phyloP scores from a whole-genome alignment of 2,888 invertebrate species.

The Sialis fuliginosa region DNA sequence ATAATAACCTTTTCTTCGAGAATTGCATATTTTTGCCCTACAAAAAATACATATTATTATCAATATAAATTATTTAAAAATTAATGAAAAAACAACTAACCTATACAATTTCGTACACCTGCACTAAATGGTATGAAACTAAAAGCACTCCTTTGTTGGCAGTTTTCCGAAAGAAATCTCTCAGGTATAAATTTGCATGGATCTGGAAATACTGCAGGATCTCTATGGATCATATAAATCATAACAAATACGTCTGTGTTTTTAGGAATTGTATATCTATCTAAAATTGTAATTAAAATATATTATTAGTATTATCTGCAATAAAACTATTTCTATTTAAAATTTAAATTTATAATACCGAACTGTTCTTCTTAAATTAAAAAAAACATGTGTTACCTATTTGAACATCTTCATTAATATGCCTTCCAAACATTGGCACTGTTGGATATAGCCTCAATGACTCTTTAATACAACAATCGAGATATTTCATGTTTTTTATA shows the following conservation, averaged over 20 bases:
- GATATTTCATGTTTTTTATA: slow-evolving; percentile 19
- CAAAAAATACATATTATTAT: slow-evolving; percentile 14
- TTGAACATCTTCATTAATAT: slow-evolving; percentile 15
- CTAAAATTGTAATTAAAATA: slow-evolving; percentile 15
- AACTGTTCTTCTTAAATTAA: too few species aligned
- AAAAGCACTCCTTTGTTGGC: slow-evolving; percentile 31
- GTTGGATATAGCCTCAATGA: slow-evolving; percentile 21
- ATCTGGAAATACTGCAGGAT: slow-evolving; percentile 36
- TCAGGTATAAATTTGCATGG: slow-evolving; percentile 34
- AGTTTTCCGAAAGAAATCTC: slow-evolving; percentile 38
- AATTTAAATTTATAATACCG: too few species aligned
- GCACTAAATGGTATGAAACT: slow-evolving; percentile 43
- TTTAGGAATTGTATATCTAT: slow-evolving; percentile 29
- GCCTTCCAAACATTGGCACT: slow-evolving; percentile 20
- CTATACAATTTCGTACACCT: slow-evolving; percentile 43
- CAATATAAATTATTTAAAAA: background rate
- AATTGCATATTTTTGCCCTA: slow-evolving; percentile 38
- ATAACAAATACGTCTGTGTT: slow-evolving; percentile 23
- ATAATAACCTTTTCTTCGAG: slow-evolving; percentile 38
- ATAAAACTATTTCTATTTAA: too few species aligned
- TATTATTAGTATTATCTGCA: too few species aligned
- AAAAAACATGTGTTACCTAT: too few species aligned
- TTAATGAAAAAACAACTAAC: slow-evolving; percentile 19
- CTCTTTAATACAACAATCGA: slow-evolving; percentile 23
- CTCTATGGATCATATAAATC: slow-evolving; percentile 37